phyloP scores from a whole-genome alignment of 2,888 invertebrate species.

The Caenorhabditis sp. region DNA sequence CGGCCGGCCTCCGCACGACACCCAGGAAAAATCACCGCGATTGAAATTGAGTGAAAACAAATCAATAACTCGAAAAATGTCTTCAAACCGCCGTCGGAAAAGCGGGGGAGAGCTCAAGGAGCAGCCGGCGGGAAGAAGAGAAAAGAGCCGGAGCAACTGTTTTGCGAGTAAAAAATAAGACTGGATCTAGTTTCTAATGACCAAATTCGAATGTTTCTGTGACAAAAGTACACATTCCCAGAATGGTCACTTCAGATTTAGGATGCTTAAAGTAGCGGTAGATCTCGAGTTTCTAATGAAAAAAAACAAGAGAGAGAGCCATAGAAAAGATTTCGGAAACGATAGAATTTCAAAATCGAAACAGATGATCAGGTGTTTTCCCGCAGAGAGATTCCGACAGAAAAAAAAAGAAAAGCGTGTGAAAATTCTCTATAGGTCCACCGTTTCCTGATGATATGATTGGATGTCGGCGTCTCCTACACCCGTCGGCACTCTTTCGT shows the following conservation, averaged over 20 bases:
- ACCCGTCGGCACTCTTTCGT: slow-evolving; percentile 16
- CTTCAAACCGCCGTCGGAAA: slow-evolving; percentile 2
- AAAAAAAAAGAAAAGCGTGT: slow-evolving; percentile 30
- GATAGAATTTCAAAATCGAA: neutral
- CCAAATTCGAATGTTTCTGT: neutral
- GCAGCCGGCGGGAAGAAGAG: neutral
- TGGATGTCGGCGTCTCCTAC: slow-evolving; percentile 23
- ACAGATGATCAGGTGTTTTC: slow-evolving; percentile 23
- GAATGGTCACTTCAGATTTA: no score
- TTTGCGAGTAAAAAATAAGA: slow-evolving; percentile 14
- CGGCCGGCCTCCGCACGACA: no score
- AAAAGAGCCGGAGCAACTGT: slow-evolving; percentile 26
- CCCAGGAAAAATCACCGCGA: no score
- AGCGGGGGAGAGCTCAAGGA: slow-evolving; percentile 6
- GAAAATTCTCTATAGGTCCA: slow-evolving; percentile 12
- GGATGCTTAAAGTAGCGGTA: no score
- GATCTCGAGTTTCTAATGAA: no score
- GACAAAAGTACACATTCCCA: no score
- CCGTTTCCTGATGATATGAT: slow-evolving; percentile 46
- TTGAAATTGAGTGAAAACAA: no score
- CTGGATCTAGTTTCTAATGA: no score
- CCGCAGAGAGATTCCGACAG: slow-evolving; percentile 9
- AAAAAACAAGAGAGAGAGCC: no score
- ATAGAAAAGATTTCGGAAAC: neutral
- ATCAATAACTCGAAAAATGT: slow-evolving; percentile 20